Evolutionary conservation across 2,113 vertebrate genomes (phyloP).

Genomic region (Haemorhous mexicanus): DNA sequence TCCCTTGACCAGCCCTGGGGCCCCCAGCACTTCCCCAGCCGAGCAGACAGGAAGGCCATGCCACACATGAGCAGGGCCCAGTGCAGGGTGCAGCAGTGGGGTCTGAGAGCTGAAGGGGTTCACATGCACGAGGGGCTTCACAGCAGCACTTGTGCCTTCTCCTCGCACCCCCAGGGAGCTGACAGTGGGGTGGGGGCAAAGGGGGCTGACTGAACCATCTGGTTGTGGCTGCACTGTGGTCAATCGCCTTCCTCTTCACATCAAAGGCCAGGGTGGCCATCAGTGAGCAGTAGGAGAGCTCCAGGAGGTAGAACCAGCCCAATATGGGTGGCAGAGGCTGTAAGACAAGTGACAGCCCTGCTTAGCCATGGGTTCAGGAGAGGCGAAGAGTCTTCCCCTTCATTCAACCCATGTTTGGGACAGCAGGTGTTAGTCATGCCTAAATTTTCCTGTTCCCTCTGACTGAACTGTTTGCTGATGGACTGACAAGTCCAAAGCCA

Average conservation of each 20-base stretch:
- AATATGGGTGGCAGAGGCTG: constrained; percentile 65
- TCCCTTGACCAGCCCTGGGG: neutral
- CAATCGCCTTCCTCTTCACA: constrained; percentile 80
- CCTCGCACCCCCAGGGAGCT: neutral
- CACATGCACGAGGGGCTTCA: neutral
- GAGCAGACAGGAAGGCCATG: neutral
- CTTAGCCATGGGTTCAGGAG: neutral
- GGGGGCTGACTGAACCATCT: neutral
- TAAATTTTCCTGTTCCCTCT: neutral
- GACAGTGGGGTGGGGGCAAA: fast-evolving
- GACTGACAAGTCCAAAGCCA: neutral
- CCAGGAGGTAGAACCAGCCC: constrained; percentile 79
- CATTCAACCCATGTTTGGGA: neutral
- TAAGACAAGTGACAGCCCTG: neutral
- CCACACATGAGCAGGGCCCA: neutral
- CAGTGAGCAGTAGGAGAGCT: constrained; percentile 78
- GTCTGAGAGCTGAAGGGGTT: neutral
- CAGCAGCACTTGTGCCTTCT: neutral
- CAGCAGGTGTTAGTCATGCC: neutral
- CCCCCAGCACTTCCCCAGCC: too few relatives aligned
- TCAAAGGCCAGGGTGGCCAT: constrained; percentile 76
- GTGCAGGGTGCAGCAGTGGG: too few relatives aligned
- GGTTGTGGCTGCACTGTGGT: neutral
- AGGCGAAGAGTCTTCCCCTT: neutral
- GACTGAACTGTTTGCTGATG: neutral